Evolutionary conservation across 2,888 invertebrate genomes (phyloP), one percentile per base, ranked within the genome.

Genomic region (Diarsia rubi): DNA sequence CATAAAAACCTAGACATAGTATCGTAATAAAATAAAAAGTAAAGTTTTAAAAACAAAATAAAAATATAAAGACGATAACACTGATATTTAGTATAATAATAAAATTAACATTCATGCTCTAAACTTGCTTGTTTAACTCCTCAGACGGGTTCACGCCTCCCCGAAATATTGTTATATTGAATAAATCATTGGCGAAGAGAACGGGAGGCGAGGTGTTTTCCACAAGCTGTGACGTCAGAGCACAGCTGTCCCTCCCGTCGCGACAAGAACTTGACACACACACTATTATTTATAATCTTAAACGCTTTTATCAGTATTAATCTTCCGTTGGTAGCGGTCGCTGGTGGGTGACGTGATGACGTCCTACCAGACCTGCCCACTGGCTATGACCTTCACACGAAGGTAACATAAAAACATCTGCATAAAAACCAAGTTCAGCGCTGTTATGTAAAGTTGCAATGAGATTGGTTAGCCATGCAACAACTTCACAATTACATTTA

Each of bases 171-270:
- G 84, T 79, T 88, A 85, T 86, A 88, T 77, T 83, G 83, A 86
- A 91, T 90, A 91, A 90, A 91, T 91, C 88, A 89, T 85, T 85
- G 79, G 79, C 79, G 85, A 86, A 88, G 86, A 89, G 90, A 90
- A 91, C 88, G 88, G 84, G 84, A 88, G 81, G 82, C 85, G 89
- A 86, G 84, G 85, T 84, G 87, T 90, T 91, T 90, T 86, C 88
- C 88, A 85, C 88, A 88, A 85, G 78, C 74, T 16, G 82, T 93
- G 92, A 92, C 92, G 92, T 91, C 88, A 87, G 82, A 79, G 65
- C 88, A 81, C 94, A 93, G 91, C 93, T 93, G 94, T 89, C 88
- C 80, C 82, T 81, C 75, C 74, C 86, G 87, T 90, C 90, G 79
- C 83, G 85, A 84, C 87, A 78, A 79, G 79, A 79, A 88, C 87